Evolutionary conservation across 1,140 invertebrate genomes (phyloP).

Genomic region (Drosophila nigrodunni): DNA sequence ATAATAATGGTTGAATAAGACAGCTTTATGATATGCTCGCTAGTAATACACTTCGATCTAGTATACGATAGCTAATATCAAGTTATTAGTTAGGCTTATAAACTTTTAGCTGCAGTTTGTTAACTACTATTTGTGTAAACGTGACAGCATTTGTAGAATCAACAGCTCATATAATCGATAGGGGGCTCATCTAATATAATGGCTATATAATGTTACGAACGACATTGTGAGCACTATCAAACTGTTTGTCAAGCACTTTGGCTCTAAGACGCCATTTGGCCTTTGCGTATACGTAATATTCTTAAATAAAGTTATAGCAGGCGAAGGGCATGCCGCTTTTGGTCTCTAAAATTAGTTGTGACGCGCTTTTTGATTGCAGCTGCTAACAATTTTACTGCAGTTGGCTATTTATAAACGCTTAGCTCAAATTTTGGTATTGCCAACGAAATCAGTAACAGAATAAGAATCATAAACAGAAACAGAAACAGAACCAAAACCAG

Average conservation of each 20-base stretch:
- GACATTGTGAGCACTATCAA: conserved; percentile 36
- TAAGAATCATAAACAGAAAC: conserved; percentile 8
- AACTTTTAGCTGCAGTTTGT: conserved; percentile 4
- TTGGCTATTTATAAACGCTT: conserved; percentile 63
- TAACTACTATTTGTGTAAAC: conserved; percentile 29
- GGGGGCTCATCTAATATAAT: conserved; percentile 53
- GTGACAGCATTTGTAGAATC: conserved; percentile 48
- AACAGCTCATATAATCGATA: not conserved
- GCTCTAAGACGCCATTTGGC: conserved; percentile 24
- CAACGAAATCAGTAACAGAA: no score
- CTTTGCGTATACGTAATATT: conserved; percentile 27
- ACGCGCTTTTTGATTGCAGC: conserved; percentile 35
- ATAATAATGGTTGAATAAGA: conserved; percentile 15
- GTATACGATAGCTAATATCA: conserved; percentile 9
- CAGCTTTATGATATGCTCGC: conserved; percentile 9
- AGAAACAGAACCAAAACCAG: not conserved
- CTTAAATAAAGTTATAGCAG: not conserved
- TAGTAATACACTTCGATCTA: conserved; percentile 7
- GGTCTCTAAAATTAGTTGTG: conserved; percentile 31
- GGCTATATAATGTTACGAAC: conserved; percentile 22
- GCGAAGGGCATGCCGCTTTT: not conserved
- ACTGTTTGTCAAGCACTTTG: conserved; percentile 34
- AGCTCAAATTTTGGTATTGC: conserved; percentile 34
- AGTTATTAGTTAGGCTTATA: not conserved
- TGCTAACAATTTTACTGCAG: conserved; percentile 17